Conservation (phyloP, 2,888 invertebrate genomes). For the Laothoe populi region DNA sequence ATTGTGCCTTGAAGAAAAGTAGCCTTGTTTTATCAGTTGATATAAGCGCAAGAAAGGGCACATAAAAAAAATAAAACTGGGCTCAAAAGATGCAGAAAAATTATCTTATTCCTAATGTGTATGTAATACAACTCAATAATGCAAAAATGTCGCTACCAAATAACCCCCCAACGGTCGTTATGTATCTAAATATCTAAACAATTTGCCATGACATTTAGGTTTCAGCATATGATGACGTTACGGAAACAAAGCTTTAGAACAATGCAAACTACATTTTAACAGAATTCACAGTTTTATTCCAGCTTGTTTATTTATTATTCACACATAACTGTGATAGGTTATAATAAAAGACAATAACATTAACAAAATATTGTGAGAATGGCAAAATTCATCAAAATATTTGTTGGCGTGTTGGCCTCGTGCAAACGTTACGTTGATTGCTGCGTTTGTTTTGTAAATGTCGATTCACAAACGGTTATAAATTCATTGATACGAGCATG, state of each 20-base stretch:
- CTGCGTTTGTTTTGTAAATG: slow-evolving; percentile 26
- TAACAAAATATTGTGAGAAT: not conserved
- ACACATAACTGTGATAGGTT: not conserved
- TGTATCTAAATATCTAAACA: not conserved
- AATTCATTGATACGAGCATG: slow-evolving; percentile 24
- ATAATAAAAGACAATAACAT: slow-evolving; percentile 9
- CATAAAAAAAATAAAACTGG: too few relatives aligned
- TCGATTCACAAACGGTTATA: slow-evolving; percentile 24
- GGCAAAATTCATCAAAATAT: slow-evolving; percentile 12
- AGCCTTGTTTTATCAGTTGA: too few relatives aligned
- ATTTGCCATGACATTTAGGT: slow-evolving; percentile 1
- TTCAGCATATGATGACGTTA: not conserved
- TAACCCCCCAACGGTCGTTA: too few relatives aligned
- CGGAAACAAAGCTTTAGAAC: not conserved
- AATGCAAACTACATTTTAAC: not conserved
- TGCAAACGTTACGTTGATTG: slow-evolving; percentile 12
- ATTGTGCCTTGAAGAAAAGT: too few relatives aligned
- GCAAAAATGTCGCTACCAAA: too few relatives aligned
- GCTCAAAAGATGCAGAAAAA: too few relatives aligned
- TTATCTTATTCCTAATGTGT: too few relatives aligned
- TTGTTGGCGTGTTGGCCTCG: slow-evolving; percentile 11
- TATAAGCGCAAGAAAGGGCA: too few relatives aligned
- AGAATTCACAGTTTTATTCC: not conserved
- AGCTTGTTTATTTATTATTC: not conserved
- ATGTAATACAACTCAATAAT: too few relatives aligned